These are phyloP conservation scores for Desmodus rotundus DNA, from an alignment of 2,113 vertebrate species.

Conservation along the genomic window DNA sequence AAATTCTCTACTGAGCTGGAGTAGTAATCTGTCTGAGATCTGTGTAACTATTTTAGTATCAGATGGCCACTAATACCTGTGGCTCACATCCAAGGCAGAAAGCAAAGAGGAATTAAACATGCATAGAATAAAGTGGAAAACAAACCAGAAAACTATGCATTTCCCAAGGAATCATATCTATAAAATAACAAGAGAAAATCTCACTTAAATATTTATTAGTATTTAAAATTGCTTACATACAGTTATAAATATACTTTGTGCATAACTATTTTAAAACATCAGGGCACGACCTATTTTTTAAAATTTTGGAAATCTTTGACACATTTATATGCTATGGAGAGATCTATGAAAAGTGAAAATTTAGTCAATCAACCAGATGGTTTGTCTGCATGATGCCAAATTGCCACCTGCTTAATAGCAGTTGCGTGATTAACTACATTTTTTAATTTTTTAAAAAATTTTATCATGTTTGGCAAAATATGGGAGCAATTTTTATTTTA, in stretches of 20 bases:
- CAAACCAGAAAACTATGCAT: background rate
- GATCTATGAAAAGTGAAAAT: background rate
- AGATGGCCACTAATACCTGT: background rate
- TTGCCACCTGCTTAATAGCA: slow-evolving; percentile 10
- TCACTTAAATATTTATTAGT: background rate
- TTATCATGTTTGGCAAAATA: background rate
- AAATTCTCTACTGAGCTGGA: background rate
- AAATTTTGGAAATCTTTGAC: background rate
- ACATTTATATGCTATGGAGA: background rate
- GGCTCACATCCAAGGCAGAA: background rate
- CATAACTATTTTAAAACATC: background rate
- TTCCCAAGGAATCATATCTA: background rate
- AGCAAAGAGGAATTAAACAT: background rate
- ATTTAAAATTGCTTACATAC: background rate
- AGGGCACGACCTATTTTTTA: background rate
- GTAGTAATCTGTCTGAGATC: background rate
- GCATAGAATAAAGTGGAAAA: background rate
- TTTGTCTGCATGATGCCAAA: background rate
- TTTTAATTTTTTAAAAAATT: background rate
- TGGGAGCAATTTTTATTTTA: background rate
- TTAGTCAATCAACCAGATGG: background rate
- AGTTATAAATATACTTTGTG: background rate
- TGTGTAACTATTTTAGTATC: background rate
- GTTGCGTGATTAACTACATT: background rate
- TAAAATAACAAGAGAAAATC: background rate